Evolutionary conservation across 1,140 invertebrate species (phyloP).

Genomic region (Cephus cinctus): DNA sequence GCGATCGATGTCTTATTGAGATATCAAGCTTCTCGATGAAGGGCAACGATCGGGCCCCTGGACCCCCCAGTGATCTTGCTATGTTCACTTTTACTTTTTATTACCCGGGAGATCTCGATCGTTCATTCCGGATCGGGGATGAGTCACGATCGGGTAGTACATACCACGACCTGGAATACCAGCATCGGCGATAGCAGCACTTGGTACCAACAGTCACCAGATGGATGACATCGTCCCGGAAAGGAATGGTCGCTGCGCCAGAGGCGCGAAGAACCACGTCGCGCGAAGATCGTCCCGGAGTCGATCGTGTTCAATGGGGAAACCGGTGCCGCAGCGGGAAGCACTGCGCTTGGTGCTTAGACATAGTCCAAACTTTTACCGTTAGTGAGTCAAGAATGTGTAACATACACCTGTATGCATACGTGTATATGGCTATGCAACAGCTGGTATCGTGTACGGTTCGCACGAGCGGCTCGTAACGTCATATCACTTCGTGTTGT

Average conservation of each 20-base stretch:
- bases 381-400: constrained; percentile 36
- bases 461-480: constrained; percentile 50
- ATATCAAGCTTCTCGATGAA: constrained; percentile 23
- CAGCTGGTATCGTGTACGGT: constrained; percentile 51
- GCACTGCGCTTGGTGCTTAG: constrained; percentile 13
- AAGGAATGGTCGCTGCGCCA: no score
- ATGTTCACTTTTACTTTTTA: constrained; percentile 22
- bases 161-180: no score
- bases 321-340: background rate
- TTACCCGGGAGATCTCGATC: constrained; percentile 16
- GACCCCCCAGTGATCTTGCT: constrained; percentile 11
- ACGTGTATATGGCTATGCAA: constrained; percentile 24
- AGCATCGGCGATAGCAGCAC: background rate
- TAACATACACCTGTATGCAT: background rate
- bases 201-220: background rate
- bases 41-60: constrained; percentile 4
- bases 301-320: background rate
- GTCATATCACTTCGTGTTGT: constrained; percentile 40
- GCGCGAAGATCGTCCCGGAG: no score
- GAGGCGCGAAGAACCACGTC: no score
- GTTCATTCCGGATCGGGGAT: constrained; percentile 8
- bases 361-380: constrained; percentile 42
- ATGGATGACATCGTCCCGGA: no score
- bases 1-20: constrained; percentile 42
- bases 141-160: constrained; percentile 14